Evolutionary conservation across 2,113 vertebrate species (phyloP), one percentile per base, ranked within the genome.

Genomic region (Odontophorus gujanensis): DNA sequence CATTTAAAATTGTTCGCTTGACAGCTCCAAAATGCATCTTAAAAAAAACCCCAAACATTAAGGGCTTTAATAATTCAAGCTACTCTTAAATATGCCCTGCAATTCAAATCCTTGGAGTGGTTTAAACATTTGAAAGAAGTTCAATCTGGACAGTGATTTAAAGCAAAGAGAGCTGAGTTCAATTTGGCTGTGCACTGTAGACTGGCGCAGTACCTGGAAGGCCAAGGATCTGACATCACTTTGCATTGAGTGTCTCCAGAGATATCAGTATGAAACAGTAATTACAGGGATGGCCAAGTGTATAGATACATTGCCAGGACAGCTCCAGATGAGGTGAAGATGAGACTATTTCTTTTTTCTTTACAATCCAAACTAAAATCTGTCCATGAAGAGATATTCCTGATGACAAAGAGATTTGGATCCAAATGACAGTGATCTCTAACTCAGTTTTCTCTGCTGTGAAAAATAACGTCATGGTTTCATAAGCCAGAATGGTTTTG

Each of bases 31-130:
- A 97, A 97, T 96, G 94, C 94, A 97, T 94, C 95, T 94, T 84
- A 92, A 85, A 74, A 81, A 67, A 86, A 81, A 28, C 11, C 22
- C 92, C 2, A 89, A 91, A 93, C 97, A 97, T 97, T 97, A 97
- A 97, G 94, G 59, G 68, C 92, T 95, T 97, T 91, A 97, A 97
- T 97, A 97, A 97, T 97, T 97, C 69, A 97, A 94, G 83, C 72
- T 81, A 84, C 96, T 97, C 78, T 97, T 97, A 97, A 97, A 96
- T 96, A 97, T 92, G 71, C 58, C 91, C 84, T 77, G 89, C 96
- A 92, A 92, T 95, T 96, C 90, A 97, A 97, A 96, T 96, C 95
- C 96, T 97, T 43, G 59, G 96, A 96, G 95, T 96, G 96, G 94
- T 92, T 97, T 97, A 97, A 97, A 96, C 90, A 95, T 96, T 79